Evolutionary conservation across 1,140 invertebrate genomes (phyloP), one percentile per base, ranked within the genome.

Genomic region (Hyles euphorbiae): DNA sequence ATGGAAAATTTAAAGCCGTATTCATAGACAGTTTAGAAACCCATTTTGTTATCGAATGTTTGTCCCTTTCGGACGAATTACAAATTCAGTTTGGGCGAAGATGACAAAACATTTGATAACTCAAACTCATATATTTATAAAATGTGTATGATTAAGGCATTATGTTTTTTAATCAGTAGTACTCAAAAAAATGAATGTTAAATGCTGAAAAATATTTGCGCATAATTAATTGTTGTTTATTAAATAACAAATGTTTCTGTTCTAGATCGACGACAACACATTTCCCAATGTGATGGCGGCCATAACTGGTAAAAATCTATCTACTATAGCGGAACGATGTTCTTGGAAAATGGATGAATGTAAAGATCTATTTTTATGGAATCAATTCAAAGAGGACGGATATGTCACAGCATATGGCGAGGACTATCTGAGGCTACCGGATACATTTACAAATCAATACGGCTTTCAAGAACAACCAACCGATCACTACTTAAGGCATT

Each of bases 251-350:
- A 22, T 22, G 4, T 40, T 40, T 40, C 36, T 40, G 51, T 76
- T 81, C 45, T 62, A 91, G 91, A 81, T 91, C 61, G 95, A 92
- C 2, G 95, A 95, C 67, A 96, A 96, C 66, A 96, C 95, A 1
- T 96, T 94, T 75, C 94, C 95, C 0, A 97, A 97, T 80, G 73
- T 97, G 22, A 94, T 96, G 90, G 93, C 95, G 0, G 81, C 94
- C 3, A 81, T 96, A 32, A 94, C 93, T 2, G 95, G 95, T 2
- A 89, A 91, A 48, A 92, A 76, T 44, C 80, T 77, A 72, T 85
- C 52, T 66, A 69, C 9, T 83, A 87, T 61, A 82, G 90, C 10
- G 78, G 89, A 59, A 60, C 76, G 10, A 76, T 85, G 66, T 94
- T 92, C 69, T 80, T 84, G 56, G 90, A 92, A 3, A 84, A 83